Base-by-base conservation (phyloP, 2,888 invertebrate genomes). In the Leptogaster cylindrica region DNA sequence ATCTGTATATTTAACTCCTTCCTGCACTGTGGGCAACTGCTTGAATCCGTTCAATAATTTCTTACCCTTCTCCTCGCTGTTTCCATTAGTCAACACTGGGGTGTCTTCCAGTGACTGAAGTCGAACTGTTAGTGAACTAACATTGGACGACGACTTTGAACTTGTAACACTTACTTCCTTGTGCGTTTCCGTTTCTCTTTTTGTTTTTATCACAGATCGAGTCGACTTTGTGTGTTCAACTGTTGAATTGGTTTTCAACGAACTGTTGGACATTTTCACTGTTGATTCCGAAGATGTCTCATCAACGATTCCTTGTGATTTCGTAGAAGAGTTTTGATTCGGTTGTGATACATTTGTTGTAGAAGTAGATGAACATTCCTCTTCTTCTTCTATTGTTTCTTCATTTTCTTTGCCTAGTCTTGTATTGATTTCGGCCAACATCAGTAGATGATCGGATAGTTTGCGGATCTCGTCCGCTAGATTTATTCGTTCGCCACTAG, bases 401-500 rank as follows among this genome's bases (percentile, higher is more conserved):
- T 58, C 52, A 36, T 52, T 68, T 14, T 74, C 75, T 39, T 73
- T 74, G 3, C 76, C 78, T 20, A 80, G 68, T 72, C 79, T 80
- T 12, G 77, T 78, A 72, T 88, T 86, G 80, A 88, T 87, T 46
- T 88, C 87, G 0, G 89, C 89, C 39, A 89, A 77, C 84, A 89
- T 86, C 67, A 86, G 87, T 27, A 92, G 80, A 75, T 91, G 91
- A 75, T 92, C 92, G 0, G 92, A 92, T 1, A 93, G 79, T 79
- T 91, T 91, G 72, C 90, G 88, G 71, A 93, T 93, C 81, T 93
- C 92, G 74, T 92, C 92, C 0, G 92, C 92, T 68, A 92, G 81
- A 74, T 89, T 89, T 68, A 89, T 85, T 67, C 87, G 83, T 66
- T 89, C 88, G 0, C 88, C 86, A 71, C 88, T 88, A 1, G 85